These are phyloP conservation scores for Sakesphorus luctuosus DNA, from an alignment of 2,113 vertebrate genomes.

Conservation along the genomic window DNA sequence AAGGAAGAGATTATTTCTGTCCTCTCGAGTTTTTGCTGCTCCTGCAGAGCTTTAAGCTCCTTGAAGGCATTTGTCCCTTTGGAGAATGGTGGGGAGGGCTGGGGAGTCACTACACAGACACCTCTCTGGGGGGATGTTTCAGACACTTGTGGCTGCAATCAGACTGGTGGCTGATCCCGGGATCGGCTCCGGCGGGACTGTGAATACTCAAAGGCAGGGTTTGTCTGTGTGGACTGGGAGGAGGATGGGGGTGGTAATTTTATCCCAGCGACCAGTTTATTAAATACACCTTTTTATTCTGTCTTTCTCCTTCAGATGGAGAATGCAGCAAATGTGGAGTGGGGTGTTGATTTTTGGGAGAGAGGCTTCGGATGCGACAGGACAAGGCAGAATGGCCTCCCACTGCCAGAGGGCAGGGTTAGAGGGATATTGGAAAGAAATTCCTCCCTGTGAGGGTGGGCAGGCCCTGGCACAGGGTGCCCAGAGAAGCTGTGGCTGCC, in stretches of 20 bases:
- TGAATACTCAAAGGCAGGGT: constrained; percentile 16
- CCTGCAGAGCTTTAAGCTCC: not conserved
- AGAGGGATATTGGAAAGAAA: not conserved
- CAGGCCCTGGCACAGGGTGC: not conserved
- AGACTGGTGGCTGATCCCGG: not conserved
- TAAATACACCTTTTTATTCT: not conserved
- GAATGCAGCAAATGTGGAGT: not conserved
- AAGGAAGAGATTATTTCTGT: not conserved
- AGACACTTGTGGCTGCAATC: not conserved
- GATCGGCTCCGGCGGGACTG: accelerated
- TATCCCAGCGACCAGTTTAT: not conserved
- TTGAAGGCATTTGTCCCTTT: not conserved
- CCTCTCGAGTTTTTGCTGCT: not conserved
- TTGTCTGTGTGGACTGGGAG: not conserved
- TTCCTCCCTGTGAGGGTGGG: not conserved
- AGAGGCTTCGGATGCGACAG: accelerated
- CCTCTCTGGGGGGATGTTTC: not conserved
- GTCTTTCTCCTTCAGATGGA: not conserved
- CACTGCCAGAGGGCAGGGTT: not conserved
- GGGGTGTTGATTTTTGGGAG: not conserved
- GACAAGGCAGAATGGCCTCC: not conserved
- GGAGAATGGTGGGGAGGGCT: not conserved
- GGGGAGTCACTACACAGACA: not conserved
- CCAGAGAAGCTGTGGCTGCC: not conserved
- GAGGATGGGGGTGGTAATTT: not conserved